Percentiles rank a stretch among this genome's conserved stretches.
These are phyloP conservation scores for Tolypeutes matacus DNA, from an alignment of 2,797 vertebrate genomes.

Conservation along the genomic window DNA sequence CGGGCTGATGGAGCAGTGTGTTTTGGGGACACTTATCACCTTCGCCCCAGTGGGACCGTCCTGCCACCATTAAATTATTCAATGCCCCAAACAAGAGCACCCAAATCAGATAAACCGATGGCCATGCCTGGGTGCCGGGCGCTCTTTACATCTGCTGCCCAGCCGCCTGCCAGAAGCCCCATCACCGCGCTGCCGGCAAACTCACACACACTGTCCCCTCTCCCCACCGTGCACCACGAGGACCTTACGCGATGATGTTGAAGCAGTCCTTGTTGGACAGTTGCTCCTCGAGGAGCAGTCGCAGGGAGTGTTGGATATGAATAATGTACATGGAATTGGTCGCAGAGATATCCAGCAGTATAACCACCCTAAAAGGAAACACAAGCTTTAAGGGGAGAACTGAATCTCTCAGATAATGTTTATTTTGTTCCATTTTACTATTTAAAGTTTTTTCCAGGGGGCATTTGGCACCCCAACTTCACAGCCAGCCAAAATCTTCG, in stretches of 20 bases:
- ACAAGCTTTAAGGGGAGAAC: slow-evolving; percentile 58
- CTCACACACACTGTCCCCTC: accelerated
- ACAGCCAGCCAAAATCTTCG: background rate
- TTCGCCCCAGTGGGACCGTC: slow-evolving; percentile 62
- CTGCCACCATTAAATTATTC: slow-evolving; percentile 79
- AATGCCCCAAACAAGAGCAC: slow-evolving; percentile 63
- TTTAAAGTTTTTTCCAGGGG: slow-evolving; percentile 81
- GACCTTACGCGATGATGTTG: slow-evolving; percentile 90
- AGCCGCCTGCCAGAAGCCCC: background rate
- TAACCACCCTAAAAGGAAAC: slow-evolving; percentile 88
- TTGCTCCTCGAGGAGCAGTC: slow-evolving; percentile 91
- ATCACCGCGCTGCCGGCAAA: accelerated
- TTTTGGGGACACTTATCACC: slow-evolving; percentile 76
- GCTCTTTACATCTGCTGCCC: accelerated
- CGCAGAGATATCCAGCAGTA: slow-evolving; percentile 90
- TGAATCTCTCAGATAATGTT: slow-evolving; percentile 44
- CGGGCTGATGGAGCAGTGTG: slow-evolving; percentile 35
- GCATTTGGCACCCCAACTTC: slow-evolving; percentile 15
- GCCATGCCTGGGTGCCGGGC: background rate
- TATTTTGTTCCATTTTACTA: slow-evolving; percentile 72
- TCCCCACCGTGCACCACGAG: accelerated
- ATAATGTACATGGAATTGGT: slow-evolving; percentile 87
- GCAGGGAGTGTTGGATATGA: slow-evolving; percentile 89
- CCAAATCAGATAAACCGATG: slow-evolving; percentile 55
- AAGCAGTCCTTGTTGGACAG: slow-evolving; percentile 89